A percentile compares a stretch with the other conserved stretches of the same genome.
These are phyloP conservation scores for Corythornis cristatus DNA, from an alignment of 2,113 vertebrate genomes.

Conservation along the genomic window DNA sequence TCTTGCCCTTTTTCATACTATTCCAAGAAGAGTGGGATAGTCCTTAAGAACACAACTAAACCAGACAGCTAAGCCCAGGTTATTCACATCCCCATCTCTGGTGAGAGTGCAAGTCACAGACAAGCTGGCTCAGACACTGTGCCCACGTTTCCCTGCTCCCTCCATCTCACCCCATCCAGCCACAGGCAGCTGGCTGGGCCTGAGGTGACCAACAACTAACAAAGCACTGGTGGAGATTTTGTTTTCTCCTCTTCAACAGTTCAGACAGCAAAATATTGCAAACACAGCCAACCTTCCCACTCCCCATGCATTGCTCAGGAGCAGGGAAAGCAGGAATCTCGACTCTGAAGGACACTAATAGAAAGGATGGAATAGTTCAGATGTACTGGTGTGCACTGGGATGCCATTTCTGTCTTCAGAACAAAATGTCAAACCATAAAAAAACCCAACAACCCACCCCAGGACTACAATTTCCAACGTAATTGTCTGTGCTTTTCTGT, in stretches of 20 bases:
- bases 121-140: neutral
- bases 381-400: neutral
- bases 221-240: neutral
- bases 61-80: neutral
- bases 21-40: neutral
- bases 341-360: neutral
- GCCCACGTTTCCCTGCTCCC: accelerated
- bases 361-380: neutral
- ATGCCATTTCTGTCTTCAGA: neutral
- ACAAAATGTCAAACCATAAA: neutral
- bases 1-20: neutral
- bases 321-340: neutral
- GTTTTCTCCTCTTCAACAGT: neutral
- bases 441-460: neutral
- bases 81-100: neutral
- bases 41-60: neutral
- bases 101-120: neutral
- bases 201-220: neutral
- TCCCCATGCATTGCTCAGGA: neutral
- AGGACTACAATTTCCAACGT: neutral
- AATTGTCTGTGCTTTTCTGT: neutral
- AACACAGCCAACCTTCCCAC: neutral
- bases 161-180: neutral
- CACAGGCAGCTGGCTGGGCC: neutral
- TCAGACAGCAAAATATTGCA: accelerated